Percentiles rank a stretch among this genome's conserved stretches.
phyloP scores from a whole-genome alignment of 2,113 vertebrate species.

The Carettochelys insculpta region DNA sequence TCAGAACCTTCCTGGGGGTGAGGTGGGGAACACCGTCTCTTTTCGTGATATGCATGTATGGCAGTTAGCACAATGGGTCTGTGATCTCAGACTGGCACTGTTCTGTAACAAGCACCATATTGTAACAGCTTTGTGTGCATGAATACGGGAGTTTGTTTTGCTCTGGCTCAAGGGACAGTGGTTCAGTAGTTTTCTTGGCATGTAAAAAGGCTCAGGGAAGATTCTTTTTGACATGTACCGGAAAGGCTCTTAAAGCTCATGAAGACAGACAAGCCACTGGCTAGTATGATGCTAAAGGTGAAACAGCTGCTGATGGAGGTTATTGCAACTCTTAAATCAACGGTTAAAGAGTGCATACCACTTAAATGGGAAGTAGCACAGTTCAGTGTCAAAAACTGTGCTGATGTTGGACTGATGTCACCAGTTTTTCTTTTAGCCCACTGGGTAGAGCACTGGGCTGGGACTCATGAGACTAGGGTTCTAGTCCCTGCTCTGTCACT shows the following conservation, averaged over 20 bases:
- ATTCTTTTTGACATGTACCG: conserved; percentile 67
- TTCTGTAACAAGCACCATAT: not conserved
- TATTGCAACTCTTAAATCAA: not conserved
- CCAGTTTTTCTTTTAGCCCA: not conserved
- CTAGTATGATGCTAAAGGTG: conserved; percentile 2
- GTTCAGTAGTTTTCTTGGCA: not conserved
- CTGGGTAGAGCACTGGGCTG: not conserved
- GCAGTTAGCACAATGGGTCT: not conserved
- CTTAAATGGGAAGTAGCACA: not conserved
- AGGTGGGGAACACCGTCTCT: not conserved
- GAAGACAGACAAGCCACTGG: not conserved
- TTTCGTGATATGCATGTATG: not conserved
- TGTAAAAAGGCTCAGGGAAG: conserved; percentile 45
- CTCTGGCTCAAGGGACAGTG: conserved; percentile 39
- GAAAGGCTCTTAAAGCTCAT: conserved; percentile 51
- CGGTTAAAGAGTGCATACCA: not conserved
- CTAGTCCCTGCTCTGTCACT: not conserved
- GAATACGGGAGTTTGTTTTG: not conserved
- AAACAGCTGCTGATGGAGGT: not conserved
- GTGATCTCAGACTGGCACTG: not conserved
- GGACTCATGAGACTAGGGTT: not conserved
- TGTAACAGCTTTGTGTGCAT: not conserved
- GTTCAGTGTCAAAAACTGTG: not conserved
- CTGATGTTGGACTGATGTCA: not conserved
- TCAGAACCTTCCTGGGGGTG: not conserved